Evolutionary conservation across 2,113 vertebrate genomes (phyloP).

Genomic region (Pangasianodon hypophthalmus): DNA sequence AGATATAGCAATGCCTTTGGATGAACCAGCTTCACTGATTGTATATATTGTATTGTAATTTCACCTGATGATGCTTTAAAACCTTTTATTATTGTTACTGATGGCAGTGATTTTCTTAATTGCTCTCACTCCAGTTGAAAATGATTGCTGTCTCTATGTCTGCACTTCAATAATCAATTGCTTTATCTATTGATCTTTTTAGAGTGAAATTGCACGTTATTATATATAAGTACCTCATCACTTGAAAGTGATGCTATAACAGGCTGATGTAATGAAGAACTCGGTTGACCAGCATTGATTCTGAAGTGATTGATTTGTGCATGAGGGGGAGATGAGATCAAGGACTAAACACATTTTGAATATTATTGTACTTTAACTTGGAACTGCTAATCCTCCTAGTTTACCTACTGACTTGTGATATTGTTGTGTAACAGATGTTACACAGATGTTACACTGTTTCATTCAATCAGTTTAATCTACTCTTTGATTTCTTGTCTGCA

Average conservation of each 20-base stretch:
- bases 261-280: not conserved
- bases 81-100: not conserved
- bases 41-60: not conserved
- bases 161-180: not conserved
- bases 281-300: not conserved
- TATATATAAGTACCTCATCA: not conserved
- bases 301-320: not conserved
- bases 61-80: not conserved
- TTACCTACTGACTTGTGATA: not conserved
- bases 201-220: not conserved
- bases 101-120: not conserved
- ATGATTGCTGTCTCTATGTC: not conserved
- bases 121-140: not conserved
- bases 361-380: not conserved
- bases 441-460: not conserved
- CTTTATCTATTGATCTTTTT: not conserved
- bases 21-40: not conserved
- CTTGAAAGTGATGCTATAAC: not conserved
- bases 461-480: not conserved
- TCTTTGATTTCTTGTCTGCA: not conserved
- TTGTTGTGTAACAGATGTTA: too few relatives aligned
- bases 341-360: not conserved
- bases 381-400: not conserved
- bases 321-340: not conserved
- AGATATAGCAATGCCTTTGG: not conserved